phyloP scores from a whole-genome alignment of 2,797 vertebrate genomes.

The Spatula versicolor region DNA sequence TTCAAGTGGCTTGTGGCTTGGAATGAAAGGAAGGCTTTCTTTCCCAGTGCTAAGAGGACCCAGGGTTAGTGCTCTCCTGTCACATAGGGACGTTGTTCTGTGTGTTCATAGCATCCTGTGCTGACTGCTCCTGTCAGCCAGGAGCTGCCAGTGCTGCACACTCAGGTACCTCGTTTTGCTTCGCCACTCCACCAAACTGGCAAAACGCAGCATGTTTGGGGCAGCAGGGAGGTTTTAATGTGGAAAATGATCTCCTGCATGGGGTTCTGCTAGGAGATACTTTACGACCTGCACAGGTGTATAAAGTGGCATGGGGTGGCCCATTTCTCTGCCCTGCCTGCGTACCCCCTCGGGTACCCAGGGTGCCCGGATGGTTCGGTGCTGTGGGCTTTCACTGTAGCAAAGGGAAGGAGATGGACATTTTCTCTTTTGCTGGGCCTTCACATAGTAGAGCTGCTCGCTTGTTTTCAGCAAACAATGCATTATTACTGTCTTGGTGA shows the following conservation, averaged over 20 bases:
- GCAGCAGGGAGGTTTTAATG: neutral
- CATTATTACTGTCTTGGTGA: slow-evolving; percentile 13
- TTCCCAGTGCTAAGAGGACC: neutral
- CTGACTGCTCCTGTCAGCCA: neutral
- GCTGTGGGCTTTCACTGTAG: neutral
- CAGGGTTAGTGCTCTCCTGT: neutral
- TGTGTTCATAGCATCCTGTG: neutral
- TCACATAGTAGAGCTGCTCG: neutral
- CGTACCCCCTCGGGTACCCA: fast-evolving
- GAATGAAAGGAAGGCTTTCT: slow-evolving; percentile 12
- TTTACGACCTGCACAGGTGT: neutral
- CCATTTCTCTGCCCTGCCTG: neutral
- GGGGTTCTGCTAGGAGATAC: neutral
- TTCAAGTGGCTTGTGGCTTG: neutral
- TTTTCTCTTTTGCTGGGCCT: neutral
- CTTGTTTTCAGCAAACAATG: slow-evolving; percentile 16
- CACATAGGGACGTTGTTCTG: neutral
- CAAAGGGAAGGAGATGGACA: fast-evolving
- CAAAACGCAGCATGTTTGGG: neutral
- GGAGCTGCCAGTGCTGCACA: neutral
- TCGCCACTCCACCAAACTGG: neutral
- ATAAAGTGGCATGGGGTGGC: neutral
- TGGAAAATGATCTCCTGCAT: neutral
- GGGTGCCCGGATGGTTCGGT: neutral
- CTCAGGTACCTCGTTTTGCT: neutral